phyloP scores from a whole-genome alignment of 2,888 invertebrate species.

The Amiota minor region DNA sequence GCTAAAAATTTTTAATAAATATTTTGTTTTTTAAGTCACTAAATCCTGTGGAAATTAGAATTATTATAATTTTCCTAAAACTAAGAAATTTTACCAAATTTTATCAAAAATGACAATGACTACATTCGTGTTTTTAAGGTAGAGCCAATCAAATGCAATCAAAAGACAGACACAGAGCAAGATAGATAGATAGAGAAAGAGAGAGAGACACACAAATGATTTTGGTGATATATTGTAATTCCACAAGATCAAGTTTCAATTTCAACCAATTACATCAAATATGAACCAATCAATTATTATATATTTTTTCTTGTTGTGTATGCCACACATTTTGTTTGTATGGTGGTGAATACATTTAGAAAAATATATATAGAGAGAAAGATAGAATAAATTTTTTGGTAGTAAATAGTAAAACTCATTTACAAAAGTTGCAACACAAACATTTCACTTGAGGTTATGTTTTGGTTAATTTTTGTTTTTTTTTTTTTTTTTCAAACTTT shows the following conservation, averaged over 20 bases:
- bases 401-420: slow-evolving; percentile 30
- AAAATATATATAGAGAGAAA: background rate
- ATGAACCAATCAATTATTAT: background rate
- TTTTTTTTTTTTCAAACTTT: slow-evolving; percentile 32
- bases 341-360: slow-evolving; percentile 4
- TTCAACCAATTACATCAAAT: slow-evolving; percentile 21
- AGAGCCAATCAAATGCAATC: slow-evolving; percentile 15
- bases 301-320: background rate
- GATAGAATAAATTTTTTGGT: background rate
- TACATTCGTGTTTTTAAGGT: slow-evolving; percentile 6
- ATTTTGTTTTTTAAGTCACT: slow-evolving; percentile 5
- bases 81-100: slow-evolving; percentile 30
- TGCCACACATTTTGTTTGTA: background rate
- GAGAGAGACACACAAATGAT: too few species aligned
- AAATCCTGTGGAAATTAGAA: slow-evolving; percentile 58
- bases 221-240: slow-evolving; percentile 35
- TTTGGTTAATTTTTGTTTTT: slow-evolving; percentile 6
- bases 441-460: slow-evolving; percentile 57
- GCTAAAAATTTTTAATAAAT: slow-evolving; percentile 26
- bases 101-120: slow-evolving; percentile 41
- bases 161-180: slow-evolving; percentile 38
- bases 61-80: slow-evolving; percentile 34
- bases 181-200: too few species aligned
- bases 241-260: slow-evolving; percentile 49
- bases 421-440: slow-evolving; percentile 65